Evolutionary conservation across 1,140 invertebrate species (phyloP).

Genomic region (Aphelenchoides fujianensis): DNA sequence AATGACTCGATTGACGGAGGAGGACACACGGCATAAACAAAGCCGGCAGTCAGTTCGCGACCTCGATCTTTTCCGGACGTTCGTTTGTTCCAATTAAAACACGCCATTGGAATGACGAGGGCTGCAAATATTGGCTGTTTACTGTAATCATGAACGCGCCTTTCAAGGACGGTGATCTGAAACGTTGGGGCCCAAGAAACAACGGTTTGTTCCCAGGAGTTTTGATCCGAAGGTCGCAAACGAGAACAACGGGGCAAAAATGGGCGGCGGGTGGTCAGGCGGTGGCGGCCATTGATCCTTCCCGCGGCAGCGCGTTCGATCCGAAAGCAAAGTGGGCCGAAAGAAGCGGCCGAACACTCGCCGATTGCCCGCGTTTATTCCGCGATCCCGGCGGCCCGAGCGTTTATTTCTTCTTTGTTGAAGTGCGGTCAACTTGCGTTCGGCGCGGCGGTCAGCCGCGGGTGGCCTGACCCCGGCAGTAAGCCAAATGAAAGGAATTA

Average conservation of each 20-base stretch:
- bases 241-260: neutral
- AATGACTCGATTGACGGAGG: too few relatives aligned
- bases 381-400: neutral
- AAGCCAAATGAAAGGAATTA: neutral
- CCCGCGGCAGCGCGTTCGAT: neutral
- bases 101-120: too few relatives aligned
- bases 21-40: too few relatives aligned
- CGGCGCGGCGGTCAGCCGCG: neutral
- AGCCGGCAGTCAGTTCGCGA: too few relatives aligned
- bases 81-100: too few relatives aligned
- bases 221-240: neutral
- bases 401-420: conserved; percentile 1
- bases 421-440: neutral
- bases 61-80: too few relatives aligned
- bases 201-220: too few relatives aligned
- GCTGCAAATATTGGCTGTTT: too few relatives aligned
- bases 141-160: too few relatives aligned
- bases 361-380: neutral
- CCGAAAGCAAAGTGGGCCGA: neutral
- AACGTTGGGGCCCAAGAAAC: too few relatives aligned
- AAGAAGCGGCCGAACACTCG: neutral
- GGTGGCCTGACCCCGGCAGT: neutral
- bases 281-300: neutral
- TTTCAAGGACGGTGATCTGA: too few relatives aligned
- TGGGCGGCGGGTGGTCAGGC: neutral